Conservation (phyloP, 2,888 invertebrate genomes). For the Troglohyphantes excavatus region DNA sequence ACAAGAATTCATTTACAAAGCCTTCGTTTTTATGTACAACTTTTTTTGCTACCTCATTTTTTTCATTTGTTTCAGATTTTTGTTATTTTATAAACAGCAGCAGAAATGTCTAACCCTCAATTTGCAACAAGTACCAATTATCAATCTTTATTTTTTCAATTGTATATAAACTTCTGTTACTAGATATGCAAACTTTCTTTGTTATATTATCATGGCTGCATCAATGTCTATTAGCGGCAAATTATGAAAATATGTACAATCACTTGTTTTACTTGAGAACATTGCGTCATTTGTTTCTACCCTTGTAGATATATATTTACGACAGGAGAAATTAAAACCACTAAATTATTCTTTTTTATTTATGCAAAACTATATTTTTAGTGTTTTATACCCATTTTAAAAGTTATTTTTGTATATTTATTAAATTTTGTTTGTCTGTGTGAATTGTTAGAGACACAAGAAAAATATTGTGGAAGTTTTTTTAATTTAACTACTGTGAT, state of each 20-base stretch:
- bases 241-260: background rate
- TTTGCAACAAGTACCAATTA: background rate
- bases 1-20: slow-evolving; percentile 28
- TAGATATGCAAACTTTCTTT: background rate
- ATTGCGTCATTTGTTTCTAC: slow-evolving; percentile 11
- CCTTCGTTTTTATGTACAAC: slow-evolving; percentile 37
- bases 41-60: slow-evolving; percentile 71
- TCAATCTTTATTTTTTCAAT: slow-evolving; percentile 22
- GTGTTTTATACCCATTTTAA: slow-evolving; percentile 1
- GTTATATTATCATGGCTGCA: background rate
- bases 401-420: slow-evolving; percentile 56
- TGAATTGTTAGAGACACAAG: slow-evolving; percentile 21
- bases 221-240: background rate
- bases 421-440: slow-evolving; percentile 34
- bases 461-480: slow-evolving; percentile 24
- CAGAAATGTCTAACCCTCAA: background rate
- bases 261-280: background rate
- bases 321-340: background rate
- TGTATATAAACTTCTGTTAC: slow-evolving; percentile 40
- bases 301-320: slow-evolving; percentile 37
- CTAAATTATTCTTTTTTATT: slow-evolving; percentile 24
- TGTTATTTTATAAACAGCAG: slow-evolving; percentile 3
- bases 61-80: slow-evolving; percentile 31
- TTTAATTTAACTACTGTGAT: slow-evolving; percentile 62
- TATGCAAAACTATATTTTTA: slow-evolving; percentile 20